Evolutionary conservation across 2,888 invertebrate genomes (phyloP).

Genomic region (Megalurothrips usitatus): DNA sequence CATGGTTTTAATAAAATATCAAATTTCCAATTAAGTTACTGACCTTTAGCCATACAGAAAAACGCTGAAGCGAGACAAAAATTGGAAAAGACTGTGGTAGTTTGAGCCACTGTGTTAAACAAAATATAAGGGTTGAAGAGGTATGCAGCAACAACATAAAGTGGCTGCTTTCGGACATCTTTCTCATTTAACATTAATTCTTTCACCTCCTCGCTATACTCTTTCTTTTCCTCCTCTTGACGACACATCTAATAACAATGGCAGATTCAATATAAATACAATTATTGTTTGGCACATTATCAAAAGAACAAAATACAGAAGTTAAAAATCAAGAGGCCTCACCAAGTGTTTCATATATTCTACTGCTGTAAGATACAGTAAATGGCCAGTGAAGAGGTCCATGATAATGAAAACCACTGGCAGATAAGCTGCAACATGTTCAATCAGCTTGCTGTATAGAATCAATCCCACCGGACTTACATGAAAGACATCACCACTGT

Average conservation of each 20-base stretch:
- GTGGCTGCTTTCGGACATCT: constrained; percentile 58
- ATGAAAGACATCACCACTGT: constrained; percentile 85
- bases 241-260: constrained; percentile 47
- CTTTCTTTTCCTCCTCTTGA: constrained; percentile 51
- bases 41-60: constrained; percentile 61
- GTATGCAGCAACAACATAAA: constrained; percentile 72
- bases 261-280: neutral
- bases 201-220: constrained; percentile 57
- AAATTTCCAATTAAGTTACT: constrained; percentile 35
- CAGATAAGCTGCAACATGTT: constrained; percentile 51
- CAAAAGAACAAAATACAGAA: neutral
- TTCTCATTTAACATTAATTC: constrained; percentile 53
- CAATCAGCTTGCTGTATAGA: constrained; percentile 58
- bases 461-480: constrained; percentile 77
- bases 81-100: constrained; percentile 87
- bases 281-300: neutral
- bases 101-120: constrained; percentile 79
- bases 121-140: constrained; percentile 86
- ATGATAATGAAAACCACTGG: constrained; percentile 64
- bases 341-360: constrained; percentile 61
- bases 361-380: constrained; percentile 66
- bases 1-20: constrained; percentile 29
- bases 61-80: constrained; percentile 70
- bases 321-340: constrained; percentile 39
- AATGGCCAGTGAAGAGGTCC: constrained; percentile 72